Conservation (phyloP, 1,140 invertebrate genomes). For the Heliconius congener region DNA sequence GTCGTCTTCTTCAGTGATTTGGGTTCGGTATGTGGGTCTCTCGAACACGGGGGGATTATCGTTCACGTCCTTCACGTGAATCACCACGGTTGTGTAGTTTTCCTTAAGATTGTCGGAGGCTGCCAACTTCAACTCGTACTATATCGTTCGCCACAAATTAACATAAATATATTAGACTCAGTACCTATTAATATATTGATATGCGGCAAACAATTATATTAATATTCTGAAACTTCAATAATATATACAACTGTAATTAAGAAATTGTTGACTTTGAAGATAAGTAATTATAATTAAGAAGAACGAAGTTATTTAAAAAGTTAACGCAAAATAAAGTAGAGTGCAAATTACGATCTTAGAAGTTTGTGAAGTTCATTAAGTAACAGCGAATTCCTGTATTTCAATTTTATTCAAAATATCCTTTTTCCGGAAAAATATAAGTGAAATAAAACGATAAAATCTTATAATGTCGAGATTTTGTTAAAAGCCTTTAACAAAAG, state of each 20-base stretch:
- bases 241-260: constrained; percentile 37
- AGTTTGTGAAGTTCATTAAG: constrained; percentile 25
- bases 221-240: constrained; percentile 15
- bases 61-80: constrained; percentile 97
- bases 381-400: constrained; percentile 14
- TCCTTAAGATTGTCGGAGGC: constrained; percentile 97
- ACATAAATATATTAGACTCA: constrained; percentile 10
- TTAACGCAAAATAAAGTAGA: constrained; percentile 45
- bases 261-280: constrained; percentile 33
- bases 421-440: constrained; percentile 17
- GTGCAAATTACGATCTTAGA: constrained; percentile 44
- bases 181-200: neutral
- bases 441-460: constrained; percentile 37
- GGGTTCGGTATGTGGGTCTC: constrained; percentile 95
- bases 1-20: constrained; percentile 97
- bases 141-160: constrained; percentile 46
- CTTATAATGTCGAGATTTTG: constrained; percentile 29
- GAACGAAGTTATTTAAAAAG: constrained; percentile 45
- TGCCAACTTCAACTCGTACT: constrained; percentile 96
- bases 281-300: constrained; percentile 41
- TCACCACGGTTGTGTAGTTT: constrained; percentile 97
- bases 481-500: constrained; percentile 37
- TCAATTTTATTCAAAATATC: constrained; percentile 14
- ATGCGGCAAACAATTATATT: neutral
- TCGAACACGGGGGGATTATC: constrained; percentile 92